Evolutionary conservation across 2,888 invertebrate genomes (phyloP), one percentile per base, ranked within the genome.

Genomic region (Quadroppia sp.): DNA sequence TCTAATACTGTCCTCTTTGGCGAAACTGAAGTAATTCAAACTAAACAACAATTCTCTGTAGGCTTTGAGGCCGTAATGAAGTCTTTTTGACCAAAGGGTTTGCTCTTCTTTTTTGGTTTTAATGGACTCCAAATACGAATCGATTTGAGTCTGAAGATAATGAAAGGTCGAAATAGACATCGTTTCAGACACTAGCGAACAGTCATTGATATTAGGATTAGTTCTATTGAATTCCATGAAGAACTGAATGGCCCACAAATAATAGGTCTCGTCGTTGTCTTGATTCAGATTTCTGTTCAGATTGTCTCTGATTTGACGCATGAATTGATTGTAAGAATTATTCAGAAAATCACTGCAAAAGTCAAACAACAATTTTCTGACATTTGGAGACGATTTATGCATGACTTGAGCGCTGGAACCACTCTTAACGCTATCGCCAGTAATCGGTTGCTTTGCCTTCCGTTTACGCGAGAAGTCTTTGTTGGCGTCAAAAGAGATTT

Each of bases 171-270:
- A 88, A 4, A 93, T 88, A 23, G 93, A 91, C 87, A 97, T 88
- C 1, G 97, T 96, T 85, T 97, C 96, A 82, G 94, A 94, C 78
- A 96, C 90, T 79, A 92, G 2, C n/a, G 40, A 67, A 67, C 20
- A 40, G 42, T 71, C 71, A 1, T 23, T 13, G 0, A 48, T 2
- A 9, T 71, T 28, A n/a, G 71, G 71, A 25, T 50, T 71, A 23
- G 23, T 86, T 78, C 97, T 88, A 85, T 95, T 96, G 83, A 97
- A 97, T 83, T 94, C 93, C 94, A 97, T 95, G 83, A 97, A 97
- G 85, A 96, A 97, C 80, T 90, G 89, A 79, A 96, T 86, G 9
- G 92, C 89, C 94, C 95, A 96, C 77, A 97, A 85, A 82, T 95
- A 94, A 83, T 94, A 95, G 0, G 92, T 91, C 82, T 95, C 93